phyloP scores from a whole-genome alignment of 2,113 vertebrate genomes.

The Cricetomys ansorgei region DNA sequence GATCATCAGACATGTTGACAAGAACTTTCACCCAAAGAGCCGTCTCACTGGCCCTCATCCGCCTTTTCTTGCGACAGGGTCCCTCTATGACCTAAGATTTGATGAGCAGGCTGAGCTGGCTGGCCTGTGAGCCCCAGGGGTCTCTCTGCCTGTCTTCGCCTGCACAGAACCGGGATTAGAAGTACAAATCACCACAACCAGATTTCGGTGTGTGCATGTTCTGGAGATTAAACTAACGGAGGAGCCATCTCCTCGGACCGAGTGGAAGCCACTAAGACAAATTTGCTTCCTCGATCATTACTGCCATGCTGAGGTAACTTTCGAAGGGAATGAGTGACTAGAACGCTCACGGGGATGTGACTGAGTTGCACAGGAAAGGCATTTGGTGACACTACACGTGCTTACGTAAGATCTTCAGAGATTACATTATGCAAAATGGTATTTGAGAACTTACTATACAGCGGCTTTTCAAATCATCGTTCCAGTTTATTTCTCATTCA shows the following conservation, averaged over 20 bases:
- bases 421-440: background rate
- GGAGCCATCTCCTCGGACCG: background rate
- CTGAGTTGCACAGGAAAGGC: background rate
- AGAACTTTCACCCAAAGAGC: background rate
- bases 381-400: conserved; percentile 16
- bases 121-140: background rate
- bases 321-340: background rate
- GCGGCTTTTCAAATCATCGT: conserved; percentile 36
- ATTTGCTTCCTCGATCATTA: conserved; percentile 29
- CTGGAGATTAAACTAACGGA: background rate
- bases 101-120: background rate
- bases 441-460: background rate
- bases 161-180: too few relatives aligned
- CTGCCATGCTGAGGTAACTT: background rate
- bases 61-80: too few relatives aligned
- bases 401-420: conserved; percentile 24
- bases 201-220: background rate
- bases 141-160: background rate
- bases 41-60: background rate
- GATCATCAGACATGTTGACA: background rate
- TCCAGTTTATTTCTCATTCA: conserved; percentile 54
- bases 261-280: background rate
- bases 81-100: background rate
- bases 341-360: background rate
- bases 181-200: background rate